Base-by-base conservation (phyloP, 2,888 invertebrate genomes). In the Adelphocoris suturalis region DNA sequence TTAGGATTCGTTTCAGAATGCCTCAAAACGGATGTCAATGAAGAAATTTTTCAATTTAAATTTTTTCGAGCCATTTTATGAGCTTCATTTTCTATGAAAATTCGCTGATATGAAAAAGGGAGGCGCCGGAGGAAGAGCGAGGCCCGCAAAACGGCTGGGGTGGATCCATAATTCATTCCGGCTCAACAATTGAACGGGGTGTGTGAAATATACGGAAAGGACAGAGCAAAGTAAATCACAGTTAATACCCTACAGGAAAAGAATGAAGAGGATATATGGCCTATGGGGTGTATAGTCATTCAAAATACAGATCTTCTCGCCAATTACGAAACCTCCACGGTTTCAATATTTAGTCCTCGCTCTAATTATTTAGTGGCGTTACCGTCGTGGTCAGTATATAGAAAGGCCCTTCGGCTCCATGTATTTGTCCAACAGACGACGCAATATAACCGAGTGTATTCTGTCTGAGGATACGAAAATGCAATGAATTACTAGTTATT, bases 101-200 rank as follows among this genome's bases (percentile, higher is more conserved):
- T n/a, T n/a, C n/a, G n/a, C n/a, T n/a, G n/a, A 61, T 61, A 61
- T 61, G 61, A 61, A 61, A 61, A 19, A 61, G 19, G 61, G n/a
- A 3, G 61, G 16, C 61, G 61, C 9, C 19, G 61, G 9, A 9
- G 61, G 16, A 61, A 61, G n/a, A 61, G n/a, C n/a, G 9, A 9
- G n/a, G 9, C n/a, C n/a, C 61, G 19, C n/a, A 61, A 19, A n/a
- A 9, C 61, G n/a, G n/a, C 61, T 61, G n/a, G n/a, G 61, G 61
- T 9, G 61, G 61, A 61, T 61, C 19, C 61, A 61, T 61, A 61
- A 61, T 61, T 61, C 61, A 61, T 61, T 61, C n/a, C 37, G 19
- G 61, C 61, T 19, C 61, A 61, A 61, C 61, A 61, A 61, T 61
- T 61, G 61, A 61, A 61, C 61, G 61, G 61, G 61, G 16, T n/a